Evolutionary conservation across 2,113 vertebrate genomes (phyloP).

Genomic region (Mohoua ochrocephala): DNA sequence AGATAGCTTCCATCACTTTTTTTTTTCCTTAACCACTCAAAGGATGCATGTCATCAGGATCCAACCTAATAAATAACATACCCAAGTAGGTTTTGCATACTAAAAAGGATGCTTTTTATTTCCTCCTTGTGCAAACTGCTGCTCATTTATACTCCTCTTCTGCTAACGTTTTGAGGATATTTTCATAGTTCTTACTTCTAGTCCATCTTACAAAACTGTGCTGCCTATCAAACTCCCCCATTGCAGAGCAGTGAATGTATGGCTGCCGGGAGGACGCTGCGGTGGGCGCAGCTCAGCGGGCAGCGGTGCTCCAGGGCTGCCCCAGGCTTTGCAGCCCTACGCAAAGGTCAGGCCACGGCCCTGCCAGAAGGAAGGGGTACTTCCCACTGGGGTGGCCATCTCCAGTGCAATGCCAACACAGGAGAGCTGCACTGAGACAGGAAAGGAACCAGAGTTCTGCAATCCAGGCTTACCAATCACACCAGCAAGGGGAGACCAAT

Average conservation of each 20-base stretch:
- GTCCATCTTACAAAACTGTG: not conserved
- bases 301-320: not conserved
- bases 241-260: fast-evolving
- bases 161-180: not conserved
- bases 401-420: fast-evolving
- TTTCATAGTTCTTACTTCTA: not conserved
- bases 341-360: not conserved
- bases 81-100: not conserved
- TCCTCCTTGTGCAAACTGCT: not conserved
- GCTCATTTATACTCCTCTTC: not conserved
- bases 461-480: not conserved
- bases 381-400: no score
- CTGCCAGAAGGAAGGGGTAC: not conserved
- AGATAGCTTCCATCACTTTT: not conserved
- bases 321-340: not conserved
- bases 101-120: not conserved
- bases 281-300: fast-evolving
- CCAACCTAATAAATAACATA: not conserved
- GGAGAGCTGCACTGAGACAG: not conserved
- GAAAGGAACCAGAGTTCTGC: not conserved
- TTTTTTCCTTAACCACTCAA: not conserved
- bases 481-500: not conserved
- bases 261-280: not conserved
- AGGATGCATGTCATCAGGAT: not conserved
- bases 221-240: not conserved